Conservation (phyloP, 2,888 invertebrate genomes). For the Dasypolia templi region DNA sequence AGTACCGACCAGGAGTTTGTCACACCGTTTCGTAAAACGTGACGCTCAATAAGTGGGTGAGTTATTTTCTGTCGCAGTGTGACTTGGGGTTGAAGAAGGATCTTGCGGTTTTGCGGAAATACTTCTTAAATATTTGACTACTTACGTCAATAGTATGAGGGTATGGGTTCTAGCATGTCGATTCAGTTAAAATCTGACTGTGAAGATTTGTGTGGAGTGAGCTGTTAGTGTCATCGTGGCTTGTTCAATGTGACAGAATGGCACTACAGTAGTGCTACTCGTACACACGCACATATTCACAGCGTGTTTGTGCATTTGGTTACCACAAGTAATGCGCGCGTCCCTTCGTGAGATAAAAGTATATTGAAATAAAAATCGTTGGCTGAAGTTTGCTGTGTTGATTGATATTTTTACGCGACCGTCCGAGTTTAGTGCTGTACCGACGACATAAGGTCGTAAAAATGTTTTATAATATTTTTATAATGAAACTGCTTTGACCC, state of each 20-base stretch:
- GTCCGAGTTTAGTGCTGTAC: conserved; percentile 20
- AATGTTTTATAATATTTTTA: conserved; percentile 56
- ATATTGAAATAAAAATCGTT: conserved; percentile 36
- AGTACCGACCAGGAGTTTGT: conserved; percentile 53
- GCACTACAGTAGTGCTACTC: too few relatives aligned
- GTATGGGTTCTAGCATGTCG: too few relatives aligned
- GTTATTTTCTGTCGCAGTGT: conserved; percentile 38
- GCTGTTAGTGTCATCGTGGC: too few relatives aligned
- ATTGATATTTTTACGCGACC: conserved; percentile 61
- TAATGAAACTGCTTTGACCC: conserved; percentile 44
- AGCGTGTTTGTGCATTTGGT: background rate
- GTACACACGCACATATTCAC: background rate
- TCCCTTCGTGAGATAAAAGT: background rate
- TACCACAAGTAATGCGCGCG: background rate
- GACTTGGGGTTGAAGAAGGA: conserved; percentile 20
- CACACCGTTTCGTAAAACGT: conserved; percentile 53
- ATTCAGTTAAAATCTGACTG: too few relatives aligned
- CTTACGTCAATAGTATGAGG: too few relatives aligned
- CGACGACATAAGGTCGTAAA: conserved; percentile 44
- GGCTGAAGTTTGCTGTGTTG: conserved; percentile 33
- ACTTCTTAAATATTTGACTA: background rate
- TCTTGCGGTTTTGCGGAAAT: background rate
- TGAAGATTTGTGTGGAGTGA: too few relatives aligned
- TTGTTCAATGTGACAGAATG: too few relatives aligned
- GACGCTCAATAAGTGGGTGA: conserved; percentile 39